These are phyloP conservation scores for Ammodytes dubius DNA, from an alignment of 2,113 vertebrate species.

Conservation along the genomic window DNA sequence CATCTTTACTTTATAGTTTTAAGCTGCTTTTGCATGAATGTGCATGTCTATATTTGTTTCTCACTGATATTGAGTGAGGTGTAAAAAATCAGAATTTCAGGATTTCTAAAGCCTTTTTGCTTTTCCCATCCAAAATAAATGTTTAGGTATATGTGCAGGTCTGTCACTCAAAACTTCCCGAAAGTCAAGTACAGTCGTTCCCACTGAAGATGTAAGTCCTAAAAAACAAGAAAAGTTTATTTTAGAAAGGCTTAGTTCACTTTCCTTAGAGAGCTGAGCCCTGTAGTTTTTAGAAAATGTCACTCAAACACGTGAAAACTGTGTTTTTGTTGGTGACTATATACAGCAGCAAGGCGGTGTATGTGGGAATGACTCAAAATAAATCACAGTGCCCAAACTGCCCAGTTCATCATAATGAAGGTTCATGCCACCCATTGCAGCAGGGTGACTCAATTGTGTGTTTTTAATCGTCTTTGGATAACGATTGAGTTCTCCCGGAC, in stretches of 20 bases:
- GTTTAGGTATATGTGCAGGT: not conserved
- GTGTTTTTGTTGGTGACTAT: conserved; percentile 5
- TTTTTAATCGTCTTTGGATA: not conserved
- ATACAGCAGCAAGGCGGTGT: not conserved
- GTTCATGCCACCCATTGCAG: not conserved
- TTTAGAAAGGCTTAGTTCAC: not conserved
- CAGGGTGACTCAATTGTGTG: not conserved
- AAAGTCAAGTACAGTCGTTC: not conserved
- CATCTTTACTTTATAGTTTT: too few species aligned
- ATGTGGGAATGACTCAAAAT: not conserved
- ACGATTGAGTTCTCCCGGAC: not conserved
- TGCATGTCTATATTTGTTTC: not conserved
- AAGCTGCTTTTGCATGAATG: not conserved
- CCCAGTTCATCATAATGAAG: not conserved
- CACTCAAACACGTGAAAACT: not conserved
- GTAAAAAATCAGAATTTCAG: not conserved
- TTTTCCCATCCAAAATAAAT: not conserved
- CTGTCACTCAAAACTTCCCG: not conserved
- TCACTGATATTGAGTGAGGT: not conserved
- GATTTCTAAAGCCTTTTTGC: not conserved
- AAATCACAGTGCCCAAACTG: not conserved
- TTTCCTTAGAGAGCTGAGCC: not conserved
- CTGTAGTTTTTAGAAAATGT: not conserved
- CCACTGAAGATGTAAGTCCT: not conserved
- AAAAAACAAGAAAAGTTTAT: not conserved